These are phyloP conservation scores for Doryteuthis pealeii DNA, from an alignment of 1,140 invertebrate species.

Conservation along the genomic window DNA sequence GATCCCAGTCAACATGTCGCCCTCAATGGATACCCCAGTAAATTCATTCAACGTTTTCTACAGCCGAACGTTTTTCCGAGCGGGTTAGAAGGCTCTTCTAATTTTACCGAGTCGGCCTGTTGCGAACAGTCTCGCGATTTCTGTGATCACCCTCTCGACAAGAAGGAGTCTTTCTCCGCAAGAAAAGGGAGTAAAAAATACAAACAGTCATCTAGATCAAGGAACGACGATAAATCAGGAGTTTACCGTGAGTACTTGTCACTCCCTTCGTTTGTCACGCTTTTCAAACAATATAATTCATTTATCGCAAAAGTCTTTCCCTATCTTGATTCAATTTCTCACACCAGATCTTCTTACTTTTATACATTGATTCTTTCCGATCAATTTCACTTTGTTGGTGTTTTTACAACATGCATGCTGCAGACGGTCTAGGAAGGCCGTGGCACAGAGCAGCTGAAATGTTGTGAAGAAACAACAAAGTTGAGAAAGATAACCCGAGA, in stretches of 20 bases:
- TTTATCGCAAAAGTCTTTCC: no score
- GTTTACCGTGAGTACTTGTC: slow-evolving; percentile 1
- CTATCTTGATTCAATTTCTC: no score
- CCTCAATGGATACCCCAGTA: slow-evolving; percentile 6
- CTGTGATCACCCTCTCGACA: slow-evolving; percentile 1
- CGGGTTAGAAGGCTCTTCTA: background rate
- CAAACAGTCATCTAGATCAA: background rate
- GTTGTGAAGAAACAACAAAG: no score
- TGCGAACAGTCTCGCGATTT: background rate
- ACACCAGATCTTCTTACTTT: no score
- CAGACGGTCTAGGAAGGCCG: no score
- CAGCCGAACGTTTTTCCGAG: background rate
- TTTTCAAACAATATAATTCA: no score
- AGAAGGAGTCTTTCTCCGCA: background rate
- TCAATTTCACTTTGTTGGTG: no score
- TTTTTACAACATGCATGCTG: no score
- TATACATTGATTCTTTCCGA: no score
- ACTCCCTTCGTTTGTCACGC: no score
- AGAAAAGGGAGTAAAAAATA: slow-evolving; percentile 2
- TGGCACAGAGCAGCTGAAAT: no score
- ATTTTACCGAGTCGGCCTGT: background rate
- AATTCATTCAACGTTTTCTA: slow-evolving; percentile 8
- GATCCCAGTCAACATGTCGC: background rate
- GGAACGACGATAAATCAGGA: slow-evolving; percentile 2
- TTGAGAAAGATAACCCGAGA: no score